Base-by-base conservation (phyloP, 2,888 invertebrate genomes). In the Ptycholaimellus sp. region DNA sequence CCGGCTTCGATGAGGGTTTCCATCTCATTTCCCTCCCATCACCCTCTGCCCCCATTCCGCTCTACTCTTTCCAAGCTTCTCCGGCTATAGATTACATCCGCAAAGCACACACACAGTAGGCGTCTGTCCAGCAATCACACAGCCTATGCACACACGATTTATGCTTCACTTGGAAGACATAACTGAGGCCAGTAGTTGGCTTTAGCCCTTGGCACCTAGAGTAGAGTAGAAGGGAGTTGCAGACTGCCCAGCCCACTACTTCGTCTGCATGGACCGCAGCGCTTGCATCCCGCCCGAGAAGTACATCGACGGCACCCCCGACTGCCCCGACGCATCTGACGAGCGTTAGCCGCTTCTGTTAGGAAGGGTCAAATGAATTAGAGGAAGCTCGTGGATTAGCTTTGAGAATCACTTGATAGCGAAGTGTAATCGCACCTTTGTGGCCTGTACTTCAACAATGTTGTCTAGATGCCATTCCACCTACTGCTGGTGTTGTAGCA, bases 1-100 rank as follows among this genome's bases (percentile, higher is more conserved):
- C 49, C n/a, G 53, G 48, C 11, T 43, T 49, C 29, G 53, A 53
- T 37, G 53, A 53, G 44, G 49, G 49, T 50, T 19, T 2, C 19
- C 13, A 22, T 13, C 5, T 4, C 18, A 13, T 11, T 14, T 11
- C 20, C 17, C n/a, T 40, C 18, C 4, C 20, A 17, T 33, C 14
- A 37, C 35, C 9, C 18, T 29, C 16, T 35, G 23, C 14, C 14
- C 17, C 28, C 19, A 19, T 27, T 23, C 23, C 13, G 7, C 11
- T 16, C 22, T 17, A 39, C 21, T 20, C n/a, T 23, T n/a, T n/a
- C 4, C 13, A 30, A 7, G 21, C 29, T 16, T 31, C n/a, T 33
- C 30, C 35, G 6, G 19, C 14, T 18, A 20, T 33, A 9, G 22
- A 13, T n/a, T n/a, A n/a, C n/a, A n/a, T n/a, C n/a, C n/a, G n/a